These are phyloP conservation scores for Formicarius rufipectus DNA, from an alignment of 2,113 vertebrate species.

Conservation along the genomic window DNA sequence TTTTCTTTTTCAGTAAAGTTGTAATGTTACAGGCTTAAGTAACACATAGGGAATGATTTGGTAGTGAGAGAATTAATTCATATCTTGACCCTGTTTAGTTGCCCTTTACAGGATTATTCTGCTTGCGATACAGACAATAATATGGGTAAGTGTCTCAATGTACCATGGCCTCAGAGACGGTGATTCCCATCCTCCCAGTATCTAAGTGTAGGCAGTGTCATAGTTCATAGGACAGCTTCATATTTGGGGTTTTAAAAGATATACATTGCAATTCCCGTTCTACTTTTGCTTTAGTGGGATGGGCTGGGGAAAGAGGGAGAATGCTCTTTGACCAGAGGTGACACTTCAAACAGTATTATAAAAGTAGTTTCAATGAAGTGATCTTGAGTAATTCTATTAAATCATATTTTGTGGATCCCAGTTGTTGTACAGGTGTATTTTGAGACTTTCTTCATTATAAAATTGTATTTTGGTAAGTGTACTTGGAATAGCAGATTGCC, in stretches of 20 bases:
- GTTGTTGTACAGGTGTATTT: slow-evolving; percentile 73
- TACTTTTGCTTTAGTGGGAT: slow-evolving; percentile 32
- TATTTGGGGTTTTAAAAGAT: slow-evolving; percentile 21
- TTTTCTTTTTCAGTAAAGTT: slow-evolving; percentile 77
- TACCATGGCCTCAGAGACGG: slow-evolving; percentile 50
- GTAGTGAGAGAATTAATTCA: slow-evolving; percentile 38
- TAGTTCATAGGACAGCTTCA: slow-evolving; percentile 42
- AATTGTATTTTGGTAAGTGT: slow-evolving; percentile 76
- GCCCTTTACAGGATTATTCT: slow-evolving; percentile 56
- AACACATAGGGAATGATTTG: slow-evolving; percentile 64
- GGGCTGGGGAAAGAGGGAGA: neutral
- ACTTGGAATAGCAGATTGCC: slow-evolving; percentile 70
- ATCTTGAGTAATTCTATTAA: slow-evolving; percentile 68
- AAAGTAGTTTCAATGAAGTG: slow-evolving; percentile 62
- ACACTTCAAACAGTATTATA: slow-evolving; percentile 64
- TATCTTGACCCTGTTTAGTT: slow-evolving; percentile 68
- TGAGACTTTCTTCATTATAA: slow-evolving; percentile 74
- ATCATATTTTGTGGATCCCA: slow-evolving; percentile 68
- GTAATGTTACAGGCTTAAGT: slow-evolving; percentile 65
- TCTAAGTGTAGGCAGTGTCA: slow-evolving; percentile 48
- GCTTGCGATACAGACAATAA: slow-evolving; percentile 55
- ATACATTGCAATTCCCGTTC: neutral
- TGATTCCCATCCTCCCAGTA: slow-evolving; percentile 14
- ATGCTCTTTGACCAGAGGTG: slow-evolving; percentile 47
- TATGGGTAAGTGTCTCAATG: slow-evolving; percentile 48